These are phyloP conservation scores for human DNA, from an alignment of 2,113 vertebrate genomes.

Conservation along the genomic window DNA sequence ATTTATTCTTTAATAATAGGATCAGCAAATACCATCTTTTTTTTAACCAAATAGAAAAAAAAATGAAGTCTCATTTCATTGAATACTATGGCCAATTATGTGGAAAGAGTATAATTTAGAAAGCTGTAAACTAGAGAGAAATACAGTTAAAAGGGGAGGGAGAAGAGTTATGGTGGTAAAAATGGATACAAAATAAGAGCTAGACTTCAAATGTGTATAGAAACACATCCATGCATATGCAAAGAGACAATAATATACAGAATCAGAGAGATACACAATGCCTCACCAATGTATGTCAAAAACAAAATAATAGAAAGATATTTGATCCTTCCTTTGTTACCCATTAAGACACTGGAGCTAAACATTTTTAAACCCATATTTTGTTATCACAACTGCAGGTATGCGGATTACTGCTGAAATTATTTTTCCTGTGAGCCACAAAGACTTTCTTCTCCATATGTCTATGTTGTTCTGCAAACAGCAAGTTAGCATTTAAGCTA, in stretches of 20 bases:
- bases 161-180: not conserved
- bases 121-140: not conserved
- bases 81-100: constrained; percentile 5
- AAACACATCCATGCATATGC: not conserved
- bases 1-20: constrained; percentile 48
- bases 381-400: constrained; percentile 4
- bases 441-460: constrained; percentile 3
- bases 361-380: constrained; percentile 23
- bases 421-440: constrained; percentile 3
- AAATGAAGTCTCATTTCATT: not conserved
- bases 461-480: not conserved
- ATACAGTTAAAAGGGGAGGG: not conserved
- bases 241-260: not conserved
- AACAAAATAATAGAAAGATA: not conserved
- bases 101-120: not conserved
- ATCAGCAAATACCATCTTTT: not conserved
- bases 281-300: not conserved
- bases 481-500: constrained; percentile 10
- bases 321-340: not conserved
- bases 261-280: not conserved
- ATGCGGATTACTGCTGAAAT: constrained; percentile 32
- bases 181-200: not conserved
- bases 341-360: not conserved
- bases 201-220: not conserved
- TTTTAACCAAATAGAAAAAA: not conserved